Percentiles rank a stretch among this genome's conserved stretches.
Conservation (phyloP, 2,888 invertebrate genomes). For the Drosophila longiperda region DNA sequence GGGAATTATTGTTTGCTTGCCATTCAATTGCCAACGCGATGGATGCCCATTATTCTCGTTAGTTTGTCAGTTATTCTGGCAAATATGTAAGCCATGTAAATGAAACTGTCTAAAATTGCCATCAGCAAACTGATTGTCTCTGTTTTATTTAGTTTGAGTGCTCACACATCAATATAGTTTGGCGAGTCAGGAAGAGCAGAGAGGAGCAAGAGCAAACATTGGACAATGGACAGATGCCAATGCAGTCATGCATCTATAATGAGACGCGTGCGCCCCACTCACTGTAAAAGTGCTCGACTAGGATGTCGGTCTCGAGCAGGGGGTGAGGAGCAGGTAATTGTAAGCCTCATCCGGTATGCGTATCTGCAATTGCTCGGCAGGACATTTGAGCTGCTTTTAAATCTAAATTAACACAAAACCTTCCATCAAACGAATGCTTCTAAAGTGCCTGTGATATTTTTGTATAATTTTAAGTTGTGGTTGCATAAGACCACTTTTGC, state of each 20-base stretch:
- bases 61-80: conserved; percentile 17
- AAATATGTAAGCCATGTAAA: conserved; percentile 41
- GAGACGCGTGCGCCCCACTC: conserved; percentile 36
- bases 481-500: too few species aligned
- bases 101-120: conserved; percentile 17
- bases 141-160: conserved; percentile 9
- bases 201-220: conserved; percentile 19
- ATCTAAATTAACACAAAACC: conserved; percentile 18
- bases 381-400: conserved; percentile 17
- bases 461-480: not conserved
- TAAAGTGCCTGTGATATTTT: not conserved
- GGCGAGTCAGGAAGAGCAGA: conserved; percentile 28
- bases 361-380: conserved; percentile 12
- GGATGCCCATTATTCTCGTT: conserved; percentile 14
- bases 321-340: conserved; percentile 6
- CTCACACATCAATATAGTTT: conserved; percentile 43
- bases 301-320: not conserved
- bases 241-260: conserved; percentile 70
- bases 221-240: conserved; percentile 54
- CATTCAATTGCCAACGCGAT: conserved; percentile 25
- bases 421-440: not conserved
- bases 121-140: conserved; percentile 10
- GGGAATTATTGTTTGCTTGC: not conserved
- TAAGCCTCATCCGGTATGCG: conserved; percentile 40
- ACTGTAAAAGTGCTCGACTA: not conserved